Evolutionary conservation across 2,797 vertebrate genomes (phyloP).

Genomic region (Martes flavigula): DNA sequence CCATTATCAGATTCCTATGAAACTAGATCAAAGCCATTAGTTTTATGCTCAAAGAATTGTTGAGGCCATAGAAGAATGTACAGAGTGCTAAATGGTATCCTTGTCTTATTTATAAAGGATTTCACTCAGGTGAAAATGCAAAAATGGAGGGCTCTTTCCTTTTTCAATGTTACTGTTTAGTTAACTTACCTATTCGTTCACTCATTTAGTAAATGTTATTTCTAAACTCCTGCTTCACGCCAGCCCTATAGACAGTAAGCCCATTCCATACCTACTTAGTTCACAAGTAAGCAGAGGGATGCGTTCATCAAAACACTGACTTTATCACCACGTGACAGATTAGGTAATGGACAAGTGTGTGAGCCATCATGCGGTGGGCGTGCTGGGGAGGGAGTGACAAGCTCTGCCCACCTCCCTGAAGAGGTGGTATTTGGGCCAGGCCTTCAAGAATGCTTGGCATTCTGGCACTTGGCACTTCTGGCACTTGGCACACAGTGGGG

Average conservation of each 20-base stretch:
- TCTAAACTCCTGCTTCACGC: not conserved
- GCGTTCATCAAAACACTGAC: not conserved
- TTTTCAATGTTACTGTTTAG: not conserved
- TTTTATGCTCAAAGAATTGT: not conserved
- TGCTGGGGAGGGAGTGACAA: not conserved
- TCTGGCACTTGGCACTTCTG: conserved; percentile 57
- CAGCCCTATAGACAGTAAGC: not conserved
- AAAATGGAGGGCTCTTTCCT: not conserved
- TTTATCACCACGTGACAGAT: not conserved
- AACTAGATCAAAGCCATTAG: not conserved
- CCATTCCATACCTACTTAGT: not conserved
- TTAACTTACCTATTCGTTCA: not conserved
- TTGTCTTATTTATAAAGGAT: conserved; percentile 20
- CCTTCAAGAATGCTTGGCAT: conserved; percentile 47
- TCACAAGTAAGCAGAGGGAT: not conserved
- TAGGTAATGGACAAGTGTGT: not conserved
- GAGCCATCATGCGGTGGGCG: not conserved
- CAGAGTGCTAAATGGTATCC: not conserved
- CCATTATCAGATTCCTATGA: not conserved
- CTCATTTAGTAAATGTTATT: not conserved
- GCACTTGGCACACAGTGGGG: conserved; percentile 8
- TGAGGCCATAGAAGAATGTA: not conserved
- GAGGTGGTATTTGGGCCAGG: not conserved
- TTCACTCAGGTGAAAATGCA: conserved; percentile 7
- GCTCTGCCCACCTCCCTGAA: not conserved